These are phyloP conservation scores for Corythoichthys intestinalis DNA, from an alignment of 2,113 vertebrate genomes.

Conservation along the genomic window DNA sequence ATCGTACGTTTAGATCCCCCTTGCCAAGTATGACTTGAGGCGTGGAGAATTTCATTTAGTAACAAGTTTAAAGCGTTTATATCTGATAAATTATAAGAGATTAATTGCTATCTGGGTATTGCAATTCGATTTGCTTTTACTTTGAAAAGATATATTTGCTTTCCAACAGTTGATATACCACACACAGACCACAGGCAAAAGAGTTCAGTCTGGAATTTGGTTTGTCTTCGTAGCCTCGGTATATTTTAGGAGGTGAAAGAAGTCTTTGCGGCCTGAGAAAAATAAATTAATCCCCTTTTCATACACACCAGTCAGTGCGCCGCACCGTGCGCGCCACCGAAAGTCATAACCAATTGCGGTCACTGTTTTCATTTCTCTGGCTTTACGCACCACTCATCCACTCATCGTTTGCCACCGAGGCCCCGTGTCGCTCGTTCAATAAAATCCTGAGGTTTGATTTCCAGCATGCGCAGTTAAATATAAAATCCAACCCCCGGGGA, in stretches of 20 bases:
- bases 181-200: slow-evolving; percentile 8
- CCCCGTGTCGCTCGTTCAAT: slow-evolving; percentile 52
- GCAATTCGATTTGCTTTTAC: slow-evolving; percentile 7
- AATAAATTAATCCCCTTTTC: slow-evolving; percentile 34
- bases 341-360: slow-evolving; percentile 53
- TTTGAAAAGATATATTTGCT: slow-evolving; percentile 8
- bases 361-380: slow-evolving; percentile 45
- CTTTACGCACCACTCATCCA: slow-evolving; percentile 43
- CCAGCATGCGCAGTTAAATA: slow-evolving; percentile 50
- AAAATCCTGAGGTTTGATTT: slow-evolving; percentile 49
- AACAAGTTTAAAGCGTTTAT: slow-evolving; percentile 8
- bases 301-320: slow-evolving; percentile 43
- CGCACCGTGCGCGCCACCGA: slow-evolving; percentile 46
- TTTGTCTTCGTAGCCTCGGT: slow-evolving; percentile 25
- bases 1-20: slow-evolving; percentile 14
- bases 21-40: slow-evolving; percentile 45
- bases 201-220: slow-evolving; percentile 28
- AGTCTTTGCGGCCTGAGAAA: slow-evolving; percentile 25
- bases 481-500: slow-evolving; percentile 37
- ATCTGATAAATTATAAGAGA: not conserved
- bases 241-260: slow-evolving; percentile 52
- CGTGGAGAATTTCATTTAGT: slow-evolving; percentile 24
- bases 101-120: slow-evolving; percentile 2
- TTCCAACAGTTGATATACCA: slow-evolving; percentile 13
- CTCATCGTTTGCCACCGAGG: slow-evolving; percentile 43